Evolutionary conservation across 2,797 vertebrate genomes (phyloP).

Genomic region (Sebastes goodei): DNA sequence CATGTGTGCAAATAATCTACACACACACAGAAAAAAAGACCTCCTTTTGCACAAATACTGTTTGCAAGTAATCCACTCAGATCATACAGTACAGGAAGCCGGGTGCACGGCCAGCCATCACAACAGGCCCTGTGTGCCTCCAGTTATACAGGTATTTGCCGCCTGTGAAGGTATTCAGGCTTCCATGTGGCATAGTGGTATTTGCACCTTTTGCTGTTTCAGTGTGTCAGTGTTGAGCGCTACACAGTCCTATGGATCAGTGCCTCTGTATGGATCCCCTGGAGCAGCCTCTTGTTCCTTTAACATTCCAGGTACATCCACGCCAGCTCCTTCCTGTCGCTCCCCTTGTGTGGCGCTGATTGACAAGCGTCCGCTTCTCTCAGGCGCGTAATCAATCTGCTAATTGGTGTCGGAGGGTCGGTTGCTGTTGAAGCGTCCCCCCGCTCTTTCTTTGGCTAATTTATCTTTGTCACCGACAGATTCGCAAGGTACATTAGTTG

Average conservation of each 20-base stretch:
- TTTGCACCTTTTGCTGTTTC: slow-evolving; percentile 77
- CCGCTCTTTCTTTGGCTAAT: slow-evolving; percentile 81
- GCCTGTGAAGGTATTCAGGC: slow-evolving; percentile 70
- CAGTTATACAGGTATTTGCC: slow-evolving; percentile 75
- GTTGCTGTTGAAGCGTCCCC: slow-evolving; percentile 78
- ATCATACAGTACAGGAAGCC: slow-evolving; percentile 64
- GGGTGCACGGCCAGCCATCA: slow-evolving; percentile 49
- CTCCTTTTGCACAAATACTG: slow-evolving; percentile 20
- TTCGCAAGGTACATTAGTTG: slow-evolving; percentile 73
- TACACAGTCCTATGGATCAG: slow-evolving; percentile 75
- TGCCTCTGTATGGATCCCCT: slow-evolving; percentile 74
- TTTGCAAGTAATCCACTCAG: slow-evolving; percentile 56
- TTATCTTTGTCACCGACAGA: slow-evolving; percentile 80
- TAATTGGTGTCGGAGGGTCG: slow-evolving; percentile 84
- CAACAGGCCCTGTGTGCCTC: slow-evolving; percentile 59
- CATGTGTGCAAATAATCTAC: slow-evolving; percentile 34
- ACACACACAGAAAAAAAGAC: slow-evolving; percentile 2
- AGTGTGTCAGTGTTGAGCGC: slow-evolving; percentile 69
- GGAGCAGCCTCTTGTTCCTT: slow-evolving; percentile 78
- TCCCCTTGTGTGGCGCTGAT: slow-evolving; percentile 77
- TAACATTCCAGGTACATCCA: slow-evolving; percentile 83
- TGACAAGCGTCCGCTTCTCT: slow-evolving; percentile 83
- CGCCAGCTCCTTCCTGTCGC: slow-evolving; percentile 79
- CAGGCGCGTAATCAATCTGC: slow-evolving; percentile 84
- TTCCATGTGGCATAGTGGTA: slow-evolving; percentile 72